These are phyloP conservation scores for Elanoides forficatus DNA, from an alignment of 2,113 vertebrate species.

Conservation along the genomic window DNA sequence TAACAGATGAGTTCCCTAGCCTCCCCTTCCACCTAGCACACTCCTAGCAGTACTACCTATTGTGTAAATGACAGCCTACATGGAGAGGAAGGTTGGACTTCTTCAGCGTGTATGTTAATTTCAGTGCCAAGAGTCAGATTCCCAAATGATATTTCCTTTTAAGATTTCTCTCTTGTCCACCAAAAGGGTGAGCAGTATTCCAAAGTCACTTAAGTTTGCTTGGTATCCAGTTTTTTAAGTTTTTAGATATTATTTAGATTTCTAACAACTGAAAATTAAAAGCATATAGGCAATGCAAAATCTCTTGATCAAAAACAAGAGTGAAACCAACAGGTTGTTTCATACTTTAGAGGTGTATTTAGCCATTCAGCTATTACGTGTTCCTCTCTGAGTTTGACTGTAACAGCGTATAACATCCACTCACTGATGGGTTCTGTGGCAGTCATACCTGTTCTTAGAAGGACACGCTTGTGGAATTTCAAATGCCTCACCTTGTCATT, in stretches of 20 bases:
- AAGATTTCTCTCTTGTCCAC: neutral
- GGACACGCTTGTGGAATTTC: neutral
- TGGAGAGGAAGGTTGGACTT: neutral
- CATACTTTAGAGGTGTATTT: neutral
- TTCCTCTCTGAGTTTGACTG: neutral
- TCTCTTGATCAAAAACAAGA: neutral
- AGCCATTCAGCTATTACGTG: neutral
- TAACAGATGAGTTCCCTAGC: neutral
- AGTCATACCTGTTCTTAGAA: neutral
- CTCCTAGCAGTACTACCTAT: neutral
- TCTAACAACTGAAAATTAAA: neutral
- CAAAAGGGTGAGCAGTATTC: neutral
- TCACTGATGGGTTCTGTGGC: neutral
- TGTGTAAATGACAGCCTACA: neutral
- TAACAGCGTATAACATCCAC: rapidly evolving
- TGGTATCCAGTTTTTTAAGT: neutral
- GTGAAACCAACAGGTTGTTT: neutral
- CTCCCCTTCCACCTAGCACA: neutral
- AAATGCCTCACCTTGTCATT: neutral
- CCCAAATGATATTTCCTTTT: neutral
- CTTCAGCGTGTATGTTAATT: neutral
- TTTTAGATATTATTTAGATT: neutral
- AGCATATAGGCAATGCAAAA: neutral
- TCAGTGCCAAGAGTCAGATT: neutral
- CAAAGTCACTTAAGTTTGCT: neutral